A percentile compares a stretch with the other conserved stretches of the same genome.
phyloP scores from a whole-genome alignment of 1,140 invertebrate species.

The Cryptotermes secundus region DNA sequence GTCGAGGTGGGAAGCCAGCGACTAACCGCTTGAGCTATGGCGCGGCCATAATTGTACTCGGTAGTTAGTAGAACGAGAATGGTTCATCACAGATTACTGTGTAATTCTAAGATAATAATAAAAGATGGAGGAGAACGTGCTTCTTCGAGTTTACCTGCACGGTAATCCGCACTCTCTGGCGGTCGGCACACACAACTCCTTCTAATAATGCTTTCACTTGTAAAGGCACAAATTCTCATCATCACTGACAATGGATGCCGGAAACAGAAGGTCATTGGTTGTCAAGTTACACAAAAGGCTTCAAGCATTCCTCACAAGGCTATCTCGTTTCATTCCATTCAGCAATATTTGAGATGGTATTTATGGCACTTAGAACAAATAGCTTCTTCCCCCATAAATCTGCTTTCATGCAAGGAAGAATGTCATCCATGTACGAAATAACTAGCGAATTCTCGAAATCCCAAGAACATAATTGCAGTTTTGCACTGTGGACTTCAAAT shows the following conservation, averaged over 20 bases:
- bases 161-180: not conserved
- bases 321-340: not conserved
- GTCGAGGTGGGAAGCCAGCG: too few relatives aligned
- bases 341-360: not conserved
- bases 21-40: too few relatives aligned
- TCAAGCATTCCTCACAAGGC: not conserved
- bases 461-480: too few relatives aligned
- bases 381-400: not conserved
- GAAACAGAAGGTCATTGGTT: not conserved
- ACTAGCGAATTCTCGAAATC: not conserved
- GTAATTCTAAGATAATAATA: too few relatives aligned
- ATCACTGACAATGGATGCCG: not conserved
- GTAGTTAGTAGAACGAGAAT: too few relatives aligned
- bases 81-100: too few relatives aligned
- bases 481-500: too few relatives aligned
- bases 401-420: not conserved
- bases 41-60: too few relatives aligned
- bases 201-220: not conserved
- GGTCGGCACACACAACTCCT: not conserved
- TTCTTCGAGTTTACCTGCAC: too few relatives aligned
- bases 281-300: not conserved
- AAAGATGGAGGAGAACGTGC: too few relatives aligned
- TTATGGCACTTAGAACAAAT: not conserved
- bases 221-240: not conserved
- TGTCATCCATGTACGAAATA: not conserved